A percentile compares a stretch with the other conserved stretches of the same genome.
phyloP scores from a whole-genome alignment of 2,797 vertebrate species.

The Sebastes jordani region DNA sequence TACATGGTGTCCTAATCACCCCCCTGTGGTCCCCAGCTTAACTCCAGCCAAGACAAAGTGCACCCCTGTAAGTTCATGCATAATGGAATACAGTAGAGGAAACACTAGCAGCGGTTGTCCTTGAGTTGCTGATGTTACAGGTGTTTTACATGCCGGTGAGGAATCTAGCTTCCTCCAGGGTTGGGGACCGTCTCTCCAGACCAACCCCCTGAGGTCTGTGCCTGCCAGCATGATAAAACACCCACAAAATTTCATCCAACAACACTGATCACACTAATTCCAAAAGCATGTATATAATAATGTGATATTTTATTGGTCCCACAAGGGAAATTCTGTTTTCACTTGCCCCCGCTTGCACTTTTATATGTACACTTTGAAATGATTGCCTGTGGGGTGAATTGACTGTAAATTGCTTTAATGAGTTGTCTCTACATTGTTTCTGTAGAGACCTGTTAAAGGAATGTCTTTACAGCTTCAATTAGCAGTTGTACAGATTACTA shows the following conservation, averaged over 20 bases:
- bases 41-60: constrained; percentile 74
- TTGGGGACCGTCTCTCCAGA: constrained; percentile 5
- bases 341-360: constrained; percentile 30
- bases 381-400: constrained; percentile 52
- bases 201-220: constrained; percentile 9
- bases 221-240: constrained; percentile 58
- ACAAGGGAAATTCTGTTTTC: constrained; percentile 22
- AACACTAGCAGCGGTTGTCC: constrained; percentile 47
- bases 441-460: constrained; percentile 20
- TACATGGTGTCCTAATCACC: constrained; percentile 73
- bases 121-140: constrained; percentile 68
- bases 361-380: constrained; percentile 45
- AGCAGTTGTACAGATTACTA: not conserved
- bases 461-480: constrained; percentile 30
- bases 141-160: constrained; percentile 43
- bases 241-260: not conserved
- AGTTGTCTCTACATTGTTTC: constrained; percentile 25
- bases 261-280: constrained; percentile 44
- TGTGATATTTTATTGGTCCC: constrained; percentile 55
- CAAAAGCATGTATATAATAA: constrained; percentile 54
- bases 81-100: constrained; percentile 66
- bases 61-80: constrained; percentile 69
- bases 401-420: constrained; percentile 60
- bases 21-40: constrained; percentile 63
- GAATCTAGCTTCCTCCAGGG: constrained; percentile 34